Conservation (phyloP, 2,113 vertebrate species). For the Anguilla japonica region DNA sequence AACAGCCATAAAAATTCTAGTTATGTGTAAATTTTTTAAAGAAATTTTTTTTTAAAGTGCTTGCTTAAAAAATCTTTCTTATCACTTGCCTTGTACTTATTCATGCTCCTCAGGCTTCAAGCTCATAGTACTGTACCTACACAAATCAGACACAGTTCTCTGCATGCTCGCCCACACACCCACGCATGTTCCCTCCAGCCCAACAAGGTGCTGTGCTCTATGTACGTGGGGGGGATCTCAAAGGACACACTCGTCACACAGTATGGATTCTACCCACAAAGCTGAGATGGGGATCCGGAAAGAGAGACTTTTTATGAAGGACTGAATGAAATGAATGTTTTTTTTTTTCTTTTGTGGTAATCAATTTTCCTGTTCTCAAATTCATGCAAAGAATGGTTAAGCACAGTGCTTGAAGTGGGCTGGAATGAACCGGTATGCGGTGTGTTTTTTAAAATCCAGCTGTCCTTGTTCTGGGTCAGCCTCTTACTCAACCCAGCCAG, state of each 20-base stretch:
- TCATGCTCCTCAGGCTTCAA: background rate
- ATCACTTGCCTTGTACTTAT: background rate
- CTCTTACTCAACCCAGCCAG: too few relatives aligned
- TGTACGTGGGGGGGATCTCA: background rate
- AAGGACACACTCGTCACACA: background rate
- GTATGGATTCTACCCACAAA: background rate
- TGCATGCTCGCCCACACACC: background rate
- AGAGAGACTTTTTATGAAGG: conserved; percentile 55
- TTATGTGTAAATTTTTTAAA: background rate
- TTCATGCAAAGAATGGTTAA: conserved; percentile 1
- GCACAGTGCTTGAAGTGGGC: conserved; percentile 22
- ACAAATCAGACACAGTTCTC: background rate
- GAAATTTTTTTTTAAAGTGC: background rate
- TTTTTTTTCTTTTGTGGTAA: conserved; percentile 30
- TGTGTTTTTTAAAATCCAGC: too few relatives aligned
- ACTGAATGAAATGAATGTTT: conserved; percentile 48
- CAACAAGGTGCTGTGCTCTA: background rate
- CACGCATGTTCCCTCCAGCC: background rate
- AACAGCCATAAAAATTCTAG: too few relatives aligned
- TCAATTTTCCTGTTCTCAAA: conserved; percentile 16
- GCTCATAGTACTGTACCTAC: background rate
- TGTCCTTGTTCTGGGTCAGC: too few relatives aligned
- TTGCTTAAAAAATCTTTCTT: background rate
- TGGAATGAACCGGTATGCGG: background rate
- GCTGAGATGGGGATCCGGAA: conserved; percentile 42